Base-by-base conservation (phyloP, 2,888 invertebrate genomes). In the Gibbula magus region DNA sequence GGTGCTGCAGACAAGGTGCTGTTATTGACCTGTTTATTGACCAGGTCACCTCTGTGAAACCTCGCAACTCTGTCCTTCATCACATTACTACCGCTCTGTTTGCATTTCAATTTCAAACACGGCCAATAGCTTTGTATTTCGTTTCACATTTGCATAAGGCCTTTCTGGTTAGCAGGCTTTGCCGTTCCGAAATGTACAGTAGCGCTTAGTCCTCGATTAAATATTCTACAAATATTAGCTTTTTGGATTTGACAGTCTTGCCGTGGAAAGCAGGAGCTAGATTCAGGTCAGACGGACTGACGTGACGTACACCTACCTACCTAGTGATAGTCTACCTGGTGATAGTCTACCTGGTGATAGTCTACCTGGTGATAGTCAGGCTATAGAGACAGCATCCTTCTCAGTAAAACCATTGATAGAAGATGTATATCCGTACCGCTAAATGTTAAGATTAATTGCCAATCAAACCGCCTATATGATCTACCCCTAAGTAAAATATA, bases 121-220 rank as follows among this genome's bases (percentile, higher is more conserved):
- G 35, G 39, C 70, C 70, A 70, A 70, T 70, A 70, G 18, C 29
- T 70, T 32, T 70, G 35, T 29, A 32, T 39, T 70, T 70, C 32
- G 35, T 70, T 70, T 70, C 70, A 70, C 70, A 70, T 70, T 70
- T 70, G 70, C 70, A 70, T 70, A 70, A 32, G 70, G 70, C 70
- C 35, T 32, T 70, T 39, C 70, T 70, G 70, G 10, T 70, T 70
- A 20, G 32, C 35, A 32, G 35, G 35, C 70, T 70, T 20, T 35
- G 35, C 8, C 39, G 20, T 18, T 10, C n/a, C 35, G 32, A 70
- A 70, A 70, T 70, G 35, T 70, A 70, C 70, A 32, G 35, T 70
- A 32, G 70, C 70, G 70, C 70, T 70, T 35, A 70, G 39, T 10
- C 35, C 35, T 70, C 70, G 35, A 70, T 70, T 70, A 70, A 35